Percentiles rank a stretch among this genome's conserved stretches.
phyloP scores from a whole-genome alignment of 1,140 invertebrate species.

The Pseudomyrmex dendroicus region DNA sequence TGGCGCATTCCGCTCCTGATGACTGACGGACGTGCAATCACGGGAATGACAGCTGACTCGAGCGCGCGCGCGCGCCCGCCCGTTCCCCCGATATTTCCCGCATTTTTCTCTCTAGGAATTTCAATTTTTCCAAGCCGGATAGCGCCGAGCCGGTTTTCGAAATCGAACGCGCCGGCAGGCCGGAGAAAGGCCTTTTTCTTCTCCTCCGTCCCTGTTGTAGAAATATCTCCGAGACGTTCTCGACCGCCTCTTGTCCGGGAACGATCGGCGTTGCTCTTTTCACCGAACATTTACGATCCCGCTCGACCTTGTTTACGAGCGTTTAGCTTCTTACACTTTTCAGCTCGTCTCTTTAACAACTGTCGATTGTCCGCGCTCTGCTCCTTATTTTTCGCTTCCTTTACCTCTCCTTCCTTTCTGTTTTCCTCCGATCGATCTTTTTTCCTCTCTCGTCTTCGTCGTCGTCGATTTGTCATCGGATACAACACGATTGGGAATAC shows the following conservation, averaged over 20 bases:
- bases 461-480: conserved; percentile 9
- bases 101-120: conserved; percentile 72
- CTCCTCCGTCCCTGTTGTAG: not conserved
- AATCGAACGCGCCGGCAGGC: conserved; percentile 53
- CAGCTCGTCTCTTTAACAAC: conserved; percentile 70
- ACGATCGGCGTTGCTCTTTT: conserved; percentile 45
- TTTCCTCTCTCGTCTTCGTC: not conserved
- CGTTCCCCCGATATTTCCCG: conserved; percentile 46
- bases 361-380: conserved; percentile 62
- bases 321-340: conserved; percentile 74
- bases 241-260: not conserved
- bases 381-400: not conserved
- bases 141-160: conserved; percentile 37
- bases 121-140: conserved; percentile 68
- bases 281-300: conserved; percentile 75
- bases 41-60: conserved; percentile 70
- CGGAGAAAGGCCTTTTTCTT: not conserved
- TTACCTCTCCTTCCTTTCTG: conserved; percentile 2
- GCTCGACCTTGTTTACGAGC: conserved; percentile 80
- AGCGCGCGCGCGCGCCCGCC: conserved; percentile 19
- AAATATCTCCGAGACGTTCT: conserved; percentile 58
- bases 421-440: conserved; percentile 19
- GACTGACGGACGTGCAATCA: conserved; percentile 73
- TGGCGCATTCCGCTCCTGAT: conserved; percentile 68
- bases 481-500: conserved; percentile 23